Evolutionary conservation across 2,113 vertebrate species (phyloP).

Genomic region (Syngnathoides biaculeatus): DNA sequence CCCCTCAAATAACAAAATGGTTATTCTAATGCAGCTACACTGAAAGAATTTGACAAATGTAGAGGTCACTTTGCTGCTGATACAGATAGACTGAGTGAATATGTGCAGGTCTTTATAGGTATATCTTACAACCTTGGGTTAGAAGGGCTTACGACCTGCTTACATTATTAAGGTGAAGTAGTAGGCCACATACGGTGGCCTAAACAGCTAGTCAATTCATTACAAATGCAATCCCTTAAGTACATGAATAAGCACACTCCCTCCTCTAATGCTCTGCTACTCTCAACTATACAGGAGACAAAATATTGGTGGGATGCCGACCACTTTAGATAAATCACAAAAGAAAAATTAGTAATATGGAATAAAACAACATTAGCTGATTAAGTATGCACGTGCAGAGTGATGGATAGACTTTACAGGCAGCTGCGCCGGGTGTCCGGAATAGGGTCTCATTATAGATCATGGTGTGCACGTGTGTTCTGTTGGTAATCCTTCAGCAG

Average conservation of each 20-base stretch:
- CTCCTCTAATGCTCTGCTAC: constrained; percentile 44
- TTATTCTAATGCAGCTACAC: constrained; percentile 38
- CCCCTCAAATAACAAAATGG: constrained; percentile 47
- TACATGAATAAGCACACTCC: constrained; percentile 64
- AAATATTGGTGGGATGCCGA: constrained; percentile 63
- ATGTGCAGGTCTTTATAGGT: constrained; percentile 30
- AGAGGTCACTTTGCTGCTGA: constrained; percentile 62
- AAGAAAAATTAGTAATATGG: constrained; percentile 69
- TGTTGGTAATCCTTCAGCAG: constrained; percentile 56
- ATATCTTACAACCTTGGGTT: constrained; percentile 66
- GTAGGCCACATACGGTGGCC: constrained; percentile 67
- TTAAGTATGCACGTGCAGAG: constrained; percentile 70
- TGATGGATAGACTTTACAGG: constrained; percentile 66
- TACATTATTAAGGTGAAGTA: constrained; percentile 74
- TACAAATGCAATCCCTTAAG: constrained; percentile 73
- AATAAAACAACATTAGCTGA: constrained; percentile 75
- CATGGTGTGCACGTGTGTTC: constrained; percentile 27
- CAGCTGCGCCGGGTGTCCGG: constrained; percentile 61
- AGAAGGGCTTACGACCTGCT: constrained; percentile 68
- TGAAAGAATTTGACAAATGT: constrained; percentile 40
- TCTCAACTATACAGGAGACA: constrained; percentile 64
- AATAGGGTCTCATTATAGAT: constrained; percentile 69
- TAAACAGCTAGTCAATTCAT: constrained; percentile 75
- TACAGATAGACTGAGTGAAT: constrained; percentile 42
- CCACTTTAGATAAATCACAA: constrained; percentile 70